Evolutionary conservation across 2,888 invertebrate genomes (phyloP).

Genomic region (Cetonia aurata): DNA sequence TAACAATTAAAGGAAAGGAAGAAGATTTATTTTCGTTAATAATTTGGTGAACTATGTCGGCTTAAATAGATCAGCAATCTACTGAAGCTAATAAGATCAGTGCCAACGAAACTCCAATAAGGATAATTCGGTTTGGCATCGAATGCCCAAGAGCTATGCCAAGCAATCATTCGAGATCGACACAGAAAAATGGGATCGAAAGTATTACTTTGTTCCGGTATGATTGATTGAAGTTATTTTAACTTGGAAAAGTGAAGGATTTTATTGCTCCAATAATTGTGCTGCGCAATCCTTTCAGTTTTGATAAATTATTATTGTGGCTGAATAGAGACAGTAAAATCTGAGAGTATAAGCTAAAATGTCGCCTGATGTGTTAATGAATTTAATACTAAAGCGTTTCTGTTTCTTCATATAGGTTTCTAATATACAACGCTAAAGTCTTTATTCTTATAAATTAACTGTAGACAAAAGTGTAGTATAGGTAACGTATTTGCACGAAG

Average conservation of each 20-base stretch:
- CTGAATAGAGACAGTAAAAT: not conserved
- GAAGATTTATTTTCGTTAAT: slow-evolving; percentile 19
- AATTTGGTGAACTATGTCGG: slow-evolving; percentile 38
- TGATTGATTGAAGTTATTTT: slow-evolving; percentile 45
- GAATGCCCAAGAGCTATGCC: slow-evolving; percentile 59
- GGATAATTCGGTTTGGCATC: slow-evolving; percentile 63
- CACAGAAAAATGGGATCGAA: slow-evolving; percentile 46
- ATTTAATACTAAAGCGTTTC: too few species aligned
- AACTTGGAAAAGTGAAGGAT: slow-evolving; percentile 37
- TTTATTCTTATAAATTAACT: too few species aligned
- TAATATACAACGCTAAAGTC: too few species aligned
- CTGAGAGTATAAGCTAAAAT: too few species aligned
- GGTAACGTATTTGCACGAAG: too few species aligned
- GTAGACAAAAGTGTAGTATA: too few species aligned
- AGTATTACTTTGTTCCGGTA: slow-evolving; percentile 43
- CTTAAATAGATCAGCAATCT: slow-evolving; percentile 65
- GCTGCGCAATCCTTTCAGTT: slow-evolving; percentile 6
- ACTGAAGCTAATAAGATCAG: slow-evolving; percentile 63
- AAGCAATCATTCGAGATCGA: slow-evolving; percentile 56
- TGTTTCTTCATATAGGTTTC: too few species aligned
- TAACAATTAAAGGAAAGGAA: slow-evolving; percentile 1
- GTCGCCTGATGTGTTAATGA: too few species aligned
- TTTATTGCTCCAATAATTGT: slow-evolving; percentile 37
- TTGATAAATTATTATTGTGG: slow-evolving; percentile 21
- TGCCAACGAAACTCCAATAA: slow-evolving; percentile 63